Conservation (phyloP, 2,888 invertebrate genomes). For the Lomographa bimaculata region DNA sequence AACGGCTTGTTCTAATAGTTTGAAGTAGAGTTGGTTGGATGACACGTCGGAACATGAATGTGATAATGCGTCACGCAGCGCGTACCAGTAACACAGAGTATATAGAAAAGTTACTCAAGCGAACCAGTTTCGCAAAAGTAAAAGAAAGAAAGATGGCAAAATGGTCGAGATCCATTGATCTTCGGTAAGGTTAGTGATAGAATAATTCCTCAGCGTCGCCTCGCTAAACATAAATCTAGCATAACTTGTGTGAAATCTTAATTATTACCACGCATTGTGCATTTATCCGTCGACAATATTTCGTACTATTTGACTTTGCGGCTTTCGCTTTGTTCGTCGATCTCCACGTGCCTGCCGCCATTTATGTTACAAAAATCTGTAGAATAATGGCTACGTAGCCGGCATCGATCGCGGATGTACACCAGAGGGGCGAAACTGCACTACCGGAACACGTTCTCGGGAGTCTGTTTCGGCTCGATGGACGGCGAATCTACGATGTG, state of each 20-base stretch:
- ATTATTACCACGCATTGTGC: no score
- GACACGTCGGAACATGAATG: no score
- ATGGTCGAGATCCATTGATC: constrained; percentile 66
- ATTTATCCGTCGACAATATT: constrained; percentile 1
- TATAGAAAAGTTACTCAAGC: no score
- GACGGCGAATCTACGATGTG: constrained; percentile 43
- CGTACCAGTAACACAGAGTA: no score
- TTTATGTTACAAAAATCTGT: constrained; percentile 44
- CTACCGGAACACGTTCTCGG: constrained; percentile 1
- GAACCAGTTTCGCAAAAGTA: constrained; percentile 21
- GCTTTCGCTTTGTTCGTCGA: constrained; percentile 78
- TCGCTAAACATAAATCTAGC: no score
- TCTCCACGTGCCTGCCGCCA: constrained; percentile 83
- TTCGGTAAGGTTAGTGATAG: constrained; percentile 67
- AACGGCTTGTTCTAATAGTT: no score
- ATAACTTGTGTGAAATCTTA: no score
- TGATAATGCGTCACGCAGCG: no score
- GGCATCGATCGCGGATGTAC: constrained; percentile 6
- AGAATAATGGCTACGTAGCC: constrained; percentile 14
- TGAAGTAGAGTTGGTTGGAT: no score
- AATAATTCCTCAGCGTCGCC: neutral
- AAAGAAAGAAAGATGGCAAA: constrained; percentile 64
- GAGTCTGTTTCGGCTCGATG: constrained; percentile 27
- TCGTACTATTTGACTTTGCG: constrained; percentile 33
- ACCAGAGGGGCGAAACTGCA: constrained; percentile 3